Percentiles rank a stretch among this genome's conserved stretches.
These are phyloP conservation scores for Sporophila hypoxantha DNA, from an alignment of 2,113 vertebrate species.

Conservation along the genomic window DNA sequence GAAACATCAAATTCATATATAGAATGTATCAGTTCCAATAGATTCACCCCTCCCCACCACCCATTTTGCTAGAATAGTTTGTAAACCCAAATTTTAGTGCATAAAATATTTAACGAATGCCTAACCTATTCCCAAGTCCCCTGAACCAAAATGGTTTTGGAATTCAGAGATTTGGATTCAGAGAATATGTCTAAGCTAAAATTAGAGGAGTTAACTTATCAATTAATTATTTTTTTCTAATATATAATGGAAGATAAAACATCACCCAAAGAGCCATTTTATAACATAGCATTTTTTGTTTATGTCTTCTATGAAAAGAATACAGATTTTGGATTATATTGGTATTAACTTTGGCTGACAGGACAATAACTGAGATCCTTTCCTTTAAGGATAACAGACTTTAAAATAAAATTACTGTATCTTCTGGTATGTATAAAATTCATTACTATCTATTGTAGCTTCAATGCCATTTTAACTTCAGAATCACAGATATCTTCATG, in stretches of 20 bases:
- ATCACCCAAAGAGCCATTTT: neutral
- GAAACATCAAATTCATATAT: neutral
- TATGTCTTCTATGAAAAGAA: neutral
- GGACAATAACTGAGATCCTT: neutral
- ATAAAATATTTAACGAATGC: neutral
- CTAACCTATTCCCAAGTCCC: accelerated
- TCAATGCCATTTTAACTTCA: conserved; percentile 12
- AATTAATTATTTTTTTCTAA: neutral
- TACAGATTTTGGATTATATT: neutral
- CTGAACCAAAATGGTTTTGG: neutral
- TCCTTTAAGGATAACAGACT: neutral
- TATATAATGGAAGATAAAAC: neutral
- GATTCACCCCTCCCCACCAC: neutral
- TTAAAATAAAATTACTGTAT: conserved; percentile 5
- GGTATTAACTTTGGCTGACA: neutral
- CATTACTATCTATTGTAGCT: neutral
- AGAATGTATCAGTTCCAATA: neutral
- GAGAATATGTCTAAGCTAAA: neutral
- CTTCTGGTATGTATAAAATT: neutral
- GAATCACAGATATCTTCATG: neutral
- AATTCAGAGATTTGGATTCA: neutral
- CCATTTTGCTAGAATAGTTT: neutral
- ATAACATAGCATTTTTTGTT: neutral
- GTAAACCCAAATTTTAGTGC: neutral
- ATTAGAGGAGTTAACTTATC: neutral